A percentile compares a stretch with the other conserved stretches of the same genome.
phyloP scores from a whole-genome alignment of 2,797 vertebrate genomes.

The Rhinoraja longicauda region DNA sequence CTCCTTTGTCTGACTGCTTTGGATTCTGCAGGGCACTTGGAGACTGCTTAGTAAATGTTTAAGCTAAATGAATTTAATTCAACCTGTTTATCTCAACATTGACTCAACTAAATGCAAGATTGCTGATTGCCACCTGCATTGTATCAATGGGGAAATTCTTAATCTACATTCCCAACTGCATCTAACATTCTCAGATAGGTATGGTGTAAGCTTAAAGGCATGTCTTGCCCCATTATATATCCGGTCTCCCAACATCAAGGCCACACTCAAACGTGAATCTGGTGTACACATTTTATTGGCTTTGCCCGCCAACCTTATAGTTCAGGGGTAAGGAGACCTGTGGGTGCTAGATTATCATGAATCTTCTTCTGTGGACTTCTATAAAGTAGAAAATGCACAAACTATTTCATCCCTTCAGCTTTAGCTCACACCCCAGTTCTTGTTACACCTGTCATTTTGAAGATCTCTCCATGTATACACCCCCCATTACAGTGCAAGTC shows the following conservation, averaged over 20 bases:
- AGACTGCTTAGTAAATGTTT: background rate
- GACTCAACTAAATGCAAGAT: background rate
- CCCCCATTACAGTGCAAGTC: background rate
- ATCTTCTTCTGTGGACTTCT: background rate
- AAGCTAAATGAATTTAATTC: background rate
- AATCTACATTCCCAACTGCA: background rate
- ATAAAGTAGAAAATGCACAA: no score
- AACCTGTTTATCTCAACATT: background rate
- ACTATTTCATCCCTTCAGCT: background rate
- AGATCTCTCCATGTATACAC: no score
- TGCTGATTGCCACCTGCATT: background rate
- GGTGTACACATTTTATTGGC: background rate
- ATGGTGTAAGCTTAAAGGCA: background rate
- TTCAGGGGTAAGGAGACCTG: background rate
- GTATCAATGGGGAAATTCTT: background rate
- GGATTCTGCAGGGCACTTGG: background rate
- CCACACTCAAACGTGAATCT: background rate
- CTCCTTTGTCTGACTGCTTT: background rate
- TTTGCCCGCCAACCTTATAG: background rate
- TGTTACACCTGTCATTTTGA: background rate
- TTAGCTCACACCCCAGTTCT: background rate
- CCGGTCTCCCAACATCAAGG: background rate
- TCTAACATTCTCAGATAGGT: background rate
- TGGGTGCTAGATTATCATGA: background rate
- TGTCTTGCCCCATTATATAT: background rate